Base-by-base conservation (phyloP, 2,797 vertebrate species). In the Sebastes trivittatus region DNA sequence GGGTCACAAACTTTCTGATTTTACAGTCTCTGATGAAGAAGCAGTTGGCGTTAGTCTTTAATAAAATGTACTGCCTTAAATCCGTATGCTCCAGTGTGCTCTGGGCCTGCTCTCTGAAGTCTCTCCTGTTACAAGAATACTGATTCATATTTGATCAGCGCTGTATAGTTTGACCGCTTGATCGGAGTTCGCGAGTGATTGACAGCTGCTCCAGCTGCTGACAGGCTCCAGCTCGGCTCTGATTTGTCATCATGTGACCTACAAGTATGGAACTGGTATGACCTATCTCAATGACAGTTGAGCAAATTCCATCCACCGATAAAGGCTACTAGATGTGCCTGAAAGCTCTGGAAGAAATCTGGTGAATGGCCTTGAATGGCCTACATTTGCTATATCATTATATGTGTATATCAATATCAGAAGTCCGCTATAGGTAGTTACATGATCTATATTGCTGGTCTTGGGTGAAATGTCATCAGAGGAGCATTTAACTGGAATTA, bases 161-260 rank as follows among this genome's bases (percentile, higher is more conserved):
- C 42, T 46, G 42, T 0, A 0, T 46, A 46, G 3, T 46, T 46
- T 46, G 42, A 46, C 0, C 42, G 42, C 16, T 46, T 46, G 42
- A 46, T 46, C 42, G 0, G 42, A 46, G 42, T 46, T 46, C 0
- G 42, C 0, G 0, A 52, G 20, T 52, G 8, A 52, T n/a, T 52
- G 49, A 52, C 0, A 52, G 42, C 42, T 2, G 16, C 42, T 46
- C 25, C 25, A 25, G 25, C 25, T 25, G 25, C 25, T 25, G 42
- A 3, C 42, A 46, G 42, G 0, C 42, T 46, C 42, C 42, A 46
- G 42, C 42, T 46, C 42, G 42, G 42, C 42, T 18, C 42, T 52
- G 49, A 0, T 52, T 52, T 52, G 18, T 52, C 29, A 34, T 59
- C 3, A 30, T 32, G 27, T 46, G 72, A 14, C 25, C 46, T 46